Evolutionary conservation across 2,888 invertebrate species (phyloP).

Genomic region (Spilarctia lutea): DNA sequence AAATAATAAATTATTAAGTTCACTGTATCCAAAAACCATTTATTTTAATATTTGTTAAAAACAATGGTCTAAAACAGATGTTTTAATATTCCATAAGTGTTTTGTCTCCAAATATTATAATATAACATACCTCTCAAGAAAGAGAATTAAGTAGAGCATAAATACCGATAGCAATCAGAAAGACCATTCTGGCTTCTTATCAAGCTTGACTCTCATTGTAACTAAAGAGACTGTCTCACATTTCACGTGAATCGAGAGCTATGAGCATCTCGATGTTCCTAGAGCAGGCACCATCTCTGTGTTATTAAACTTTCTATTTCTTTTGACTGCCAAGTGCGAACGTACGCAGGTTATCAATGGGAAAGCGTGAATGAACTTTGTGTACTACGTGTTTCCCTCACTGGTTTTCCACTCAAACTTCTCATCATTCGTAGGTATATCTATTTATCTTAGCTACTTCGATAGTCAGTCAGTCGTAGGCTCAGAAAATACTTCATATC

Average conservation of each 20-base stretch:
- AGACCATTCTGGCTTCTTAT: background rate
- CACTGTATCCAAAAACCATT: background rate
- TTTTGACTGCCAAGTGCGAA: conserved; percentile 40
- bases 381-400: conserved; percentile 10
- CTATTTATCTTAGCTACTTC: background rate
- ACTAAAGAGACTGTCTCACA: conserved; percentile 7
- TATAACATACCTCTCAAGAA: background rate
- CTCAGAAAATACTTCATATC: background rate
- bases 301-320: conserved; percentile 45
- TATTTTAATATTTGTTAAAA: background rate
- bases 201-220: background rate
- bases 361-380: conserved; percentile 51
- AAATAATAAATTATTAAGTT: background rate
- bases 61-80: background rate
- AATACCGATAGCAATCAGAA: conserved; percentile 3
- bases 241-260: conserved; percentile 18
- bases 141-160: background rate
- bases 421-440: background rate
- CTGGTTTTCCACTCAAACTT: background rate
- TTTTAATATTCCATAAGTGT: background rate
- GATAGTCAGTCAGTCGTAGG: background rate
- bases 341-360: conserved; percentile 33
- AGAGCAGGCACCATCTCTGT: conserved; percentile 19
- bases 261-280: conserved; percentile 10
- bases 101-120: background rate